Evolutionary conservation across 1,140 invertebrate species (phyloP), one percentile per base, ranked within the genome.

Genomic region (Microplitis mediator): DNA sequence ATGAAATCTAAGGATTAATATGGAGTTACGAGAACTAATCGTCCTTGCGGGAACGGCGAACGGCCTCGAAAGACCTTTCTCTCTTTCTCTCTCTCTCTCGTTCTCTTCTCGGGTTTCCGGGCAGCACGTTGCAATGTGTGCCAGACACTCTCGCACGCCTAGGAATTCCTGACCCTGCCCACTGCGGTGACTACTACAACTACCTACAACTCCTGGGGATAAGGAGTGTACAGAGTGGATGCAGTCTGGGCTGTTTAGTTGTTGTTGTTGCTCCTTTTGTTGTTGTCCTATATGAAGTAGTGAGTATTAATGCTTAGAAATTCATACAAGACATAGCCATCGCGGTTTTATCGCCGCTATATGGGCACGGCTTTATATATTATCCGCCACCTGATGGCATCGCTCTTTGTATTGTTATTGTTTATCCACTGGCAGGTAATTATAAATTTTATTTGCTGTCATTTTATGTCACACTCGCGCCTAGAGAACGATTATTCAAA

Each of bases 111-210:
- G 39, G 39, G 23, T 45, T 16, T 64, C 62, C 16, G 52, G 16
- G 52, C 16, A n/a, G 52, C 5, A 36, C 39, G 11, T 65, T 65
- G 71, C 80, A 72, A 80, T 78, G 75, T 82, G 77, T 81, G 77
- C 77, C 78, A 79, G 77, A 76, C 78, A 76, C 45, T 76, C 76
- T 77, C 77, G 75, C 78, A 77, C 77, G 75, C 78, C 78, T 80
- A 82, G 75, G 79, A 84, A 85, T 85, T 84, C 80, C 78, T 82
- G 77, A 84, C 78, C 77, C 81, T 81, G 77, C 82, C 81, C 80
- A 82, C 81, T 80, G 13, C 32, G 8, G 79, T 79, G 79, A 31
- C 23, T 23, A 78, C 78, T 82, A 70, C 51, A 78, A 63, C 39
- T 45, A 45, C 75, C 74, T 70, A 74, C 76, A 67, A 61, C 58